Evolutionary conservation across 2,888 invertebrate genomes (phyloP), one percentile per base, ranked within the genome.

Genomic region (Andrena dorsata): DNA sequence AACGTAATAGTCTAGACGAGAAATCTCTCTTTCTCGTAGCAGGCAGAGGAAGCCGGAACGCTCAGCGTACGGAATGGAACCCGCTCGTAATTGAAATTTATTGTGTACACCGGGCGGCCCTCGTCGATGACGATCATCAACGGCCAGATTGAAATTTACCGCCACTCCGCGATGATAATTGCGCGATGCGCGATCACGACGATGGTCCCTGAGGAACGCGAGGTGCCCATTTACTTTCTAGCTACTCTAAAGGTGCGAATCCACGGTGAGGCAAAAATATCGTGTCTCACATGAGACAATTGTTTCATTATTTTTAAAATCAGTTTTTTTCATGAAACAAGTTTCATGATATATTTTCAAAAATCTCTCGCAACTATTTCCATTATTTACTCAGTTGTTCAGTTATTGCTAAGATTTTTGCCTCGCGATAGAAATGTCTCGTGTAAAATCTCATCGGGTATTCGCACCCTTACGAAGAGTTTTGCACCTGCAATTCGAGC

Each of bases 1-100:
- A 80, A 80, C 76, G 78, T 76, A 86, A 83, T 83, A 76, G 82
- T 73, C 79, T 30, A 58, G 76, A 63, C 76, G 68, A 76, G 60
- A 70, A 64, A 72, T 68, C 65, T 71, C 20, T 20, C 10, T 30
- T 3, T 28, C 51, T 20, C 2, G 23, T 6, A 4, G 20, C 63
- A 13, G 2, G 41, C 35, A 2, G 63, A n/a, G 71, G 56, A 71
- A 71, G 71, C 63, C 16, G 32, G 51, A 56, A 71, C 41, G 35
- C 23, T 32, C 28, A 6, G 16, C 26, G 10, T n/a, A 51, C 13
- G 2, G n/a, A 10, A 28, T 30, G 28, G 60, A 30, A 20, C n/a
- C 26, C n/a, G 23, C n/a, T 16, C 26, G 30, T 77, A 51, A 73
- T 65, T 23, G 58, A 60, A 65, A 60, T 68, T 51, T 60, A 76